Evolutionary conservation across 2,797 vertebrate genomes (phyloP).

Genomic region (Chanos chanos): DNA sequence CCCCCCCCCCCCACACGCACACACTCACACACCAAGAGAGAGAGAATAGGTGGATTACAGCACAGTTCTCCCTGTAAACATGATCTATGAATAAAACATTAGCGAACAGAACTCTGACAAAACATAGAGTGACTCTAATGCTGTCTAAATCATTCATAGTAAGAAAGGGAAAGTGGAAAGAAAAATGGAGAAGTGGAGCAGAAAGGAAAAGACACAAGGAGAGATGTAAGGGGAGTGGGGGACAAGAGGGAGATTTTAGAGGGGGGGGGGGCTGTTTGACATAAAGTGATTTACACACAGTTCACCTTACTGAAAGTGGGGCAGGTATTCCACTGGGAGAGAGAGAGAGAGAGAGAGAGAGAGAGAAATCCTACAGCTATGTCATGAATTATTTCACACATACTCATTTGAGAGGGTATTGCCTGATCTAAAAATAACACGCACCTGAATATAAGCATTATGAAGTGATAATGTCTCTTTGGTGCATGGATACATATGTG

Average conservation of each 20-base stretch:
- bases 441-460: too few relatives aligned
- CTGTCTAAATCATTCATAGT: constrained; percentile 9
- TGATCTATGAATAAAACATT: constrained; percentile 26
- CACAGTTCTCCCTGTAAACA: background rate
- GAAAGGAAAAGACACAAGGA: background rate
- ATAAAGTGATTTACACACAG: background rate
- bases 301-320: constrained; percentile 12
- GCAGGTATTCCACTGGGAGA: constrained; percentile 9
- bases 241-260: background rate
- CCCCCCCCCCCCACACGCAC: background rate
- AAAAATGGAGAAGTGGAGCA: background rate
- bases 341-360: background rate
- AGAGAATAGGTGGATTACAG: background rate
- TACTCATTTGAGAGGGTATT: too few relatives aligned
- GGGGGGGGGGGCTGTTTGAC: background rate
- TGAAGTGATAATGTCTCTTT: too few relatives aligned
- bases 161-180: background rate
- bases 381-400: too few relatives aligned
- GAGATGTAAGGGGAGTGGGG: background rate
- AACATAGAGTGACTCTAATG: constrained; percentile 1
- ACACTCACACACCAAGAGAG: too few relatives aligned
- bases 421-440: too few relatives aligned
- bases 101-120: constrained; percentile 4
- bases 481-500: background rate
- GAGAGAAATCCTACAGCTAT: background rate